Evolutionary conservation across 2,888 invertebrate genomes (phyloP), one percentile per base, ranked within the genome.

Genomic region (Dryadula phaetusa): DNA sequence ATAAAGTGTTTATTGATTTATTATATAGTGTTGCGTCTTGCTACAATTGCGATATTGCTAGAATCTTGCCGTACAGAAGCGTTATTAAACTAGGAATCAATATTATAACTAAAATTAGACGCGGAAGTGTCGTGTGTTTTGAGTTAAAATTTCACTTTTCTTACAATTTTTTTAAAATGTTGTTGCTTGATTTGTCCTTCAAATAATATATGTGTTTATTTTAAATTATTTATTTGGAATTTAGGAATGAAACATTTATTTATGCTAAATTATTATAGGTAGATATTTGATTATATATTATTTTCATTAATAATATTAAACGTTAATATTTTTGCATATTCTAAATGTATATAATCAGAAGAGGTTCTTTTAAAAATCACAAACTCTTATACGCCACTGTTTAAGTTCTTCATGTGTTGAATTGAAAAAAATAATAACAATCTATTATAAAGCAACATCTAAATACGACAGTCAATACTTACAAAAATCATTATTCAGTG

Each of bases 401-500:
- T 28, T 6, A 22, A 28, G 18, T 22, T 32, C 5, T 20, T 18
- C 3, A 56, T 37, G 37, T 46, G 12, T 4, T 34, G 14, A 44
- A 20, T 54, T n/a, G n/a, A n/a, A 46, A 46, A 64, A 65, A 49
- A 60, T 8, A 42, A n/a, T n/a, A n/a, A n/a, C 6, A 25, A 16
- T 28, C 56, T 18, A 34, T 22, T 22, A 37, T 56, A 34, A 20
- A 49, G 32, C 20, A 49, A 6, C 18, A 53, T 42, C 37, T 37
- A 44, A 63, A 60, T 49, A 40, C 42, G 32, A 37, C 42, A 61
- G 40, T 46, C 25, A 74, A 82, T 86, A 88, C 88, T 88, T 80
- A 89, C 88, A 82, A 82, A 75, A 75, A 77, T 77, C 78, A 79
- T 79, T 75, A 75, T 78, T 83, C 77, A 79, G 54, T 75, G 75